Percentiles rank a stretch among this genome's conserved stretches.
phyloP scores from a whole-genome alignment of 2,888 invertebrate genomes.

The Tiliacea aurago region DNA sequence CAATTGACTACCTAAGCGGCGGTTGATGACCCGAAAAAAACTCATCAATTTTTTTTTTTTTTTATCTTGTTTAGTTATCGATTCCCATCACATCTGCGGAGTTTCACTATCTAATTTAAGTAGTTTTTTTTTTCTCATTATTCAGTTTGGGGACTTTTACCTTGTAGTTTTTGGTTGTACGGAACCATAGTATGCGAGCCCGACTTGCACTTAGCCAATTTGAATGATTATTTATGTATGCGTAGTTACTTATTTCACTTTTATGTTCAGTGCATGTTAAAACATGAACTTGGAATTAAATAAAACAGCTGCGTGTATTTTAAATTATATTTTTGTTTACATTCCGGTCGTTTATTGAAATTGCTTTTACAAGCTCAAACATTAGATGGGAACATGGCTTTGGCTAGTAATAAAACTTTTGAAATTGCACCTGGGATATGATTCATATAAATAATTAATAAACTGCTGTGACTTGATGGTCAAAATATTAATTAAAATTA shows the following conservation, averaged over 20 bases:
- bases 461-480: background rate
- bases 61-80: too few species aligned
- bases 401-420: background rate
- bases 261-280: slow-evolving; percentile 39
- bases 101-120: too few species aligned
- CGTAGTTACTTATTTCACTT: slow-evolving; percentile 42
- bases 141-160: too few species aligned
- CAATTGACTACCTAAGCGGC: too few species aligned
- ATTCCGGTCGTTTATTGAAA: slow-evolving; percentile 15
- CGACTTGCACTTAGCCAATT: background rate
- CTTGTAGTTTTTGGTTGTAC: background rate
- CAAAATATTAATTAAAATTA: background rate
- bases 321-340: slow-evolving; percentile 39
- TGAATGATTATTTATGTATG: slow-evolving; percentile 43
- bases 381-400: slow-evolving; percentile 1
- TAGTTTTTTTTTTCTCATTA: too few species aligned
- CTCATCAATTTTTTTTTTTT: too few species aligned
- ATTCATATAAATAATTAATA: background rate
- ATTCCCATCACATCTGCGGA: too few species aligned
- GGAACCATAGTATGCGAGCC: background rate
- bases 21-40: too few species aligned
- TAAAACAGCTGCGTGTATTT: slow-evolving; percentile 43
- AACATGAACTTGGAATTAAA: slow-evolving; percentile 46
- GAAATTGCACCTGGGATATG: background rate
- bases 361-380: slow-evolving; percentile 16